A percentile compares a stretch with the other conserved stretches of the same genome.
Conservation (phyloP, 2,888 invertebrate genomes). For the Orgyia antiqua region DNA sequence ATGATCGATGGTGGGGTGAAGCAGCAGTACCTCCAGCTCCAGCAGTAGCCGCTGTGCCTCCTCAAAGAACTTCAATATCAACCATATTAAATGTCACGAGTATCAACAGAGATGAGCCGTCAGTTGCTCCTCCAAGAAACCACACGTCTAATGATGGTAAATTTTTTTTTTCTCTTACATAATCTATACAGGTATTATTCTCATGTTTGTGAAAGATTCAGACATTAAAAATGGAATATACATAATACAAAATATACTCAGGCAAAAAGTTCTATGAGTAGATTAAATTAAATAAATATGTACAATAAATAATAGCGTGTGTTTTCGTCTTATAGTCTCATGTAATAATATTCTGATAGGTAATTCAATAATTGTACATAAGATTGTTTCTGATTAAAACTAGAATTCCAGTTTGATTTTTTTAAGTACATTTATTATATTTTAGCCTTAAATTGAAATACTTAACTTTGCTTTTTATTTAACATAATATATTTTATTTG, state of each 20-base stretch:
- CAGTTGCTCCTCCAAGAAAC: slow-evolving; percentile 54
- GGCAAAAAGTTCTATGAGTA: too few species aligned
- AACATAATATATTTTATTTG: too few species aligned
- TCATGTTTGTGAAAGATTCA: background rate
- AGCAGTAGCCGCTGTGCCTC: slow-evolving; percentile 67
- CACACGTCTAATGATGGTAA: slow-evolving; percentile 54
- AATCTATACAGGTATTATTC: background rate
- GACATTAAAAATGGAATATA: background rate
- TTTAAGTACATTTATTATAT: too few species aligned
- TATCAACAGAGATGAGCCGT: slow-evolving; percentile 46
- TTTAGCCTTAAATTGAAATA: too few species aligned
- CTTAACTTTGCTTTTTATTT: too few species aligned
- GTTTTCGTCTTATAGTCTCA: too few species aligned
- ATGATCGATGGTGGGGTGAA: slow-evolving; percentile 70
- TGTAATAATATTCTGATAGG: too few species aligned
- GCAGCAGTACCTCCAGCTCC: slow-evolving; percentile 69
- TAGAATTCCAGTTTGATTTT: too few species aligned
- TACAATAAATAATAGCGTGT: too few species aligned
- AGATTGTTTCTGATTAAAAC: too few species aligned
- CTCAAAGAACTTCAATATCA: slow-evolving; percentile 55
- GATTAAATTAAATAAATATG: too few species aligned
- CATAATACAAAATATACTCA: background rate
- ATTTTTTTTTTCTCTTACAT: background rate
- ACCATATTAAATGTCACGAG: slow-evolving; percentile 50
- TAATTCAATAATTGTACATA: too few species aligned